A percentile compares a stretch with the other conserved stretches of the same genome.
Conservation (phyloP, 2,113 vertebrate genomes). For the Sciurus niger region DNA sequence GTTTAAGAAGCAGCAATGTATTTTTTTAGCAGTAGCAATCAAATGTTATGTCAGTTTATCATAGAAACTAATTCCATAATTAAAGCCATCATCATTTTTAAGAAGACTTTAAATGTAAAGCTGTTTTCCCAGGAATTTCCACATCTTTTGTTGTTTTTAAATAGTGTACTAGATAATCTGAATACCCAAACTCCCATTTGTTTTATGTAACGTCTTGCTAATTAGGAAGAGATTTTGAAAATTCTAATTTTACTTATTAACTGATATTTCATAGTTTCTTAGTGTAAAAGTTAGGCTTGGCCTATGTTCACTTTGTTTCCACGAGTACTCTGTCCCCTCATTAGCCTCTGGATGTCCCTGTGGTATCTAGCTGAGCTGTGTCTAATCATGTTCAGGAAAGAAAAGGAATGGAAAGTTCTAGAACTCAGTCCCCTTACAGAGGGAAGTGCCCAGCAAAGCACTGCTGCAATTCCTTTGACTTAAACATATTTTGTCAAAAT, state of each 20-base stretch:
- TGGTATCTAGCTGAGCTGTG: neutral
- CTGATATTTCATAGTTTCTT: conserved; percentile 7
- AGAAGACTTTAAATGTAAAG: neutral
- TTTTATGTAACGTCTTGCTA: conserved; percentile 30
- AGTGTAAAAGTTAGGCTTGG: conserved; percentile 10
- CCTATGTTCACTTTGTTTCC: neutral
- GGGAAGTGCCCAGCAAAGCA: neutral
- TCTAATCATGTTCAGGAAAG: neutral
- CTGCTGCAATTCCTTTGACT: neutral
- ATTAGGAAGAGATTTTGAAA: neutral
- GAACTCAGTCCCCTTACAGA: neutral
- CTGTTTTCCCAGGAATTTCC: neutral
- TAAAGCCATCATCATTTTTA: neutral
- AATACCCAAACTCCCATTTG: neutral
- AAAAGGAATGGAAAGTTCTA: conserved; percentile 34
- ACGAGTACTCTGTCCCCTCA: neutral
- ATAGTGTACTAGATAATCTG: neutral
- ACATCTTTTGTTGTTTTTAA: conserved; percentile 20
- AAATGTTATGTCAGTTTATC: neutral
- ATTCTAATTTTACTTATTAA: neutral
- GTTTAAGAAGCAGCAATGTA: neutral
- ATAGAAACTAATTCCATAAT: neutral
- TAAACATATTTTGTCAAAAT: neutral
- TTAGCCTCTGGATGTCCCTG: neutral
- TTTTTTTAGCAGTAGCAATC: neutral